phyloP scores from a whole-genome alignment of 2,797 vertebrate genomes.

The Lepidocolaptes lacrymiger region DNA sequence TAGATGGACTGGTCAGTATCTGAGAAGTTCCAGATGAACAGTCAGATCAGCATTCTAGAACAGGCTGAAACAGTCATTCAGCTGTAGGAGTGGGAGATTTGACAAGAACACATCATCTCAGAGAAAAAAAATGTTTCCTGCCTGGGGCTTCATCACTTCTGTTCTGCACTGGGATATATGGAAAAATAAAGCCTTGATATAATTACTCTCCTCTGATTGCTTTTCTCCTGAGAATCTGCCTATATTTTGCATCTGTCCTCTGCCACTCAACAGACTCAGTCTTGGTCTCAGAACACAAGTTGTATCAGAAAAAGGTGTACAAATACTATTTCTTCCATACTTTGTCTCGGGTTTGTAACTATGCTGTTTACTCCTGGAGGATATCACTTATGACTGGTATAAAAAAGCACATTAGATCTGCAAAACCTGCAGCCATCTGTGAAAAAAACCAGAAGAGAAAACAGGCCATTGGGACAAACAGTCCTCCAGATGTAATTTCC shows the following conservation, averaged over 20 bases:
- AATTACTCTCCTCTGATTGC: background rate
- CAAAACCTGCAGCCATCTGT: constrained; percentile 41
- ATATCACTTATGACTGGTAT: background rate
- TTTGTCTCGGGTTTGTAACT: background rate
- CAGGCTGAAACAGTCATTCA: background rate
- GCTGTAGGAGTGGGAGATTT: background rate
- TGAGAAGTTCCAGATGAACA: background rate
- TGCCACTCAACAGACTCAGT: background rate
- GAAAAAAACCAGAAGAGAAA: constrained; percentile 27
- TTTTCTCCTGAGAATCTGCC: background rate
- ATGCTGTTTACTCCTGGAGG: background rate
- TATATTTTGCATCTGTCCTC: background rate
- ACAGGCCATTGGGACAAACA: constrained; percentile 36
- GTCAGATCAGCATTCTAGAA: background rate
- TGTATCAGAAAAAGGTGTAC: background rate
- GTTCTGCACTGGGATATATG: background rate
- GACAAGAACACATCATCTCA: background rate
- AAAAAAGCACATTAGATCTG: background rate
- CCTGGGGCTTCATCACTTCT: background rate
- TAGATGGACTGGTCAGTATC: background rate
- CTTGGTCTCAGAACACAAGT: background rate
- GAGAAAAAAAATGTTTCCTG: background rate
- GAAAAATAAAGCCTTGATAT: background rate
- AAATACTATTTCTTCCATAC: background rate
- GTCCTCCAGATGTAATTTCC: constrained; percentile 54